phyloP scores from a whole-genome alignment of 2,797 vertebrate species.

The Arnoldichthys spilopterus region DNA sequence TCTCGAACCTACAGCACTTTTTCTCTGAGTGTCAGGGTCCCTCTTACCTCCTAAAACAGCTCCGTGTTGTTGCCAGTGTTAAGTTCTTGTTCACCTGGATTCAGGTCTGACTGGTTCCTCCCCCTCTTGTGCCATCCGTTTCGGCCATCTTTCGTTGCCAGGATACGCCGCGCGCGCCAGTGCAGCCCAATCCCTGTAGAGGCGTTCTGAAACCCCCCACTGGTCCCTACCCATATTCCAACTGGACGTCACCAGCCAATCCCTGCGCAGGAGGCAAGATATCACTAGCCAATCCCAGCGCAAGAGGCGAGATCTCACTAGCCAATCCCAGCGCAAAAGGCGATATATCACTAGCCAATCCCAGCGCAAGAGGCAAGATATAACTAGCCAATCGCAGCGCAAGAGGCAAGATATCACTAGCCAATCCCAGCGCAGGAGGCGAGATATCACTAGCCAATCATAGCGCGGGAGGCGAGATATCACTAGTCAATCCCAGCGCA shows the following conservation, averaged over 20 bases:
- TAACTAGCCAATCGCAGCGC: neutral
- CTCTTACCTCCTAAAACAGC: slow-evolving; percentile 26
- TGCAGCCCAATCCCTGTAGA: neutral
- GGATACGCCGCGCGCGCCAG: slow-evolving; percentile 36
- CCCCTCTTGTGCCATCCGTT: slow-evolving; percentile 15
- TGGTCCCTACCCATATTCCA: neutral
- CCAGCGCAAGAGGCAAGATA: neutral
- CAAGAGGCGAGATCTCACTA: neutral
- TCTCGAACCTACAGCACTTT: neutral
- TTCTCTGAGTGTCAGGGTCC: neutral
- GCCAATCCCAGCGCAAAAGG: neutral
- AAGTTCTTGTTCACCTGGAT: neutral
- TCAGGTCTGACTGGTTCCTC: slow-evolving; percentile 15
- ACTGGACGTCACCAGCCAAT: neutral
- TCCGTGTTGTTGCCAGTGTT: neutral
- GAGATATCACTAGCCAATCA: neutral
- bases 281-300: neutral
- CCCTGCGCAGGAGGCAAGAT: neutral
- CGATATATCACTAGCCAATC: neutral
- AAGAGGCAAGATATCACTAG: neutral
- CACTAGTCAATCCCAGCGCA: neutral
- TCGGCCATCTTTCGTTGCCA: slow-evolving; percentile 54
- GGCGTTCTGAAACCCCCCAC: neutral
- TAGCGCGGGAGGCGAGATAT: neutral
- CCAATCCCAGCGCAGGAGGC: neutral